phyloP scores from a whole-genome alignment of 1,140 invertebrate genomes.

The Pectinophora gossypiella region DNA sequence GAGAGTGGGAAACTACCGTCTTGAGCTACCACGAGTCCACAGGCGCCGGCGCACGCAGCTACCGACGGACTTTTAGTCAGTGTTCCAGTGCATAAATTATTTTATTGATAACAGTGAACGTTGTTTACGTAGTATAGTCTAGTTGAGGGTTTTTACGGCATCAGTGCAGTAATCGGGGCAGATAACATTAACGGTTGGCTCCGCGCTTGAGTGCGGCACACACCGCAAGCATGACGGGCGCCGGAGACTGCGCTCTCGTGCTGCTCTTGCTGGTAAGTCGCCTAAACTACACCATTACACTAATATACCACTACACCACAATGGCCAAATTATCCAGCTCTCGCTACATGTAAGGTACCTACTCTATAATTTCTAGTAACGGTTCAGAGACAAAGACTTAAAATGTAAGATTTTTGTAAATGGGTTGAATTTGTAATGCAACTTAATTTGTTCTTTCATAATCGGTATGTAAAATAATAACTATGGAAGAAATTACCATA shows the following conservation, averaged over 20 bases:
- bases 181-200: slow-evolving; percentile 70
- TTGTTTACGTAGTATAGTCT: slow-evolving; percentile 7
- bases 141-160: slow-evolving; percentile 43
- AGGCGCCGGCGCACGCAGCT: not conserved
- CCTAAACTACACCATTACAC: no score
- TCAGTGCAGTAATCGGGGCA: slow-evolving; percentile 69
- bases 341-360: no score
- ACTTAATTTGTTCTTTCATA: no score
- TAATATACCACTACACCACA: no score
- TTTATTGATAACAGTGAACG: not conserved
- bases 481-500: no score
- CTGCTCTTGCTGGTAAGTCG: slow-evolving; percentile 55
- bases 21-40: slow-evolving; percentile 6
- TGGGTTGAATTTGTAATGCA: no score
- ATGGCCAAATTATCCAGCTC: no score
- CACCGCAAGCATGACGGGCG: slow-evolving; percentile 71
- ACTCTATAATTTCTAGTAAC: no score
- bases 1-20: slow-evolving; percentile 30
- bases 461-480: no score
- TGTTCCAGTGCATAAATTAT: slow-evolving; percentile 22
- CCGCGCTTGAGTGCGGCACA: slow-evolving; percentile 67
- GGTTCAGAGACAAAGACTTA: no score
- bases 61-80: slow-evolving; percentile 3
- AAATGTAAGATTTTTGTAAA: no score
- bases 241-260: slow-evolving; percentile 54